Evolutionary conservation across 2,113 vertebrate species (phyloP).

Genomic region (Seriola dumerili): DNA sequence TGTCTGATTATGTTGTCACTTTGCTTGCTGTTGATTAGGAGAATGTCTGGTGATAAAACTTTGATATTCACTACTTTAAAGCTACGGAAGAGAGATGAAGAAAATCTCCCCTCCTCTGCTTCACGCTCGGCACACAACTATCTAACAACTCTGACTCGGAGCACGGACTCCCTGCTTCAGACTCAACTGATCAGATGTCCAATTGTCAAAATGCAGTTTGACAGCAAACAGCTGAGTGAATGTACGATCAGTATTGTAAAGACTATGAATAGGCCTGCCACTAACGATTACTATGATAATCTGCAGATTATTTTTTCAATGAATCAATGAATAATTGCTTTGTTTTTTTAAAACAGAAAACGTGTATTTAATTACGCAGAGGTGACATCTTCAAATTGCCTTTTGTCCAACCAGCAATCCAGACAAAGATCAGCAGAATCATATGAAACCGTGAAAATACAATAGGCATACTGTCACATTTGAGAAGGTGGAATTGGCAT

Average conservation of each 20-base stretch:
- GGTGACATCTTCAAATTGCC: neutral
- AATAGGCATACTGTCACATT: no score
- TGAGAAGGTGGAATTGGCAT: no score
- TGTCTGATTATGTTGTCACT: constrained; percentile 66
- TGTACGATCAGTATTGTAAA: neutral
- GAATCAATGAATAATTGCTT: neutral
- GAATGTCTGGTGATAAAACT: constrained; percentile 45
- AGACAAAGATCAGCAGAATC: neutral
- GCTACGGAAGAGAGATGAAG: neutral
- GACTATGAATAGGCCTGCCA: neutral
- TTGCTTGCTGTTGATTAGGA: constrained; percentile 64
- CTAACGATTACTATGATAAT: neutral
- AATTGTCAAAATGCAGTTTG: neutral
- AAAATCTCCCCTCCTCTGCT: neutral
- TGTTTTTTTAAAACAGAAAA: neutral
- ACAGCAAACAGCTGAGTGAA: neutral
- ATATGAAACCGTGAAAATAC: neutral
- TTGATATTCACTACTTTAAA: constrained; percentile 45
- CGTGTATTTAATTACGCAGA: neutral
- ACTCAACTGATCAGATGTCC: neutral
- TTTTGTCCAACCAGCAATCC: neutral
- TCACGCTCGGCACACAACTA: neutral
- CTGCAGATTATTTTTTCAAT: neutral
- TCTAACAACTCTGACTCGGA: neutral
- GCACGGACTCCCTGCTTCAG: neutral